These are phyloP conservation scores for Drosophila nigricruria DNA, from an alignment of 2,888 invertebrate genomes.

Conservation along the genomic window DNA sequence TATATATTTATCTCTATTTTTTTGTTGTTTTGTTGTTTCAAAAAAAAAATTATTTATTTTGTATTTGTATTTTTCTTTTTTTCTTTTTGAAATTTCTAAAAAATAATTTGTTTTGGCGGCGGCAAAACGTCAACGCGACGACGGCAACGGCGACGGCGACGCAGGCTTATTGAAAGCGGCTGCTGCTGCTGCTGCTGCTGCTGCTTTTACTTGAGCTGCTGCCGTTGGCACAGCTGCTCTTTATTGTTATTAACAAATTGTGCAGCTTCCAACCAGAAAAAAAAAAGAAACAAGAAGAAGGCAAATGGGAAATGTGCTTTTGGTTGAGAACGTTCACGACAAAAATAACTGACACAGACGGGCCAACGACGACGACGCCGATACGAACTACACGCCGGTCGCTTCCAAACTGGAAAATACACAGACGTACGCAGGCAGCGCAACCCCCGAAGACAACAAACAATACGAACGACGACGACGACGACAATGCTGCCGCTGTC, in stretches of 20 bases:
- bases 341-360: slow-evolving; percentile 47
- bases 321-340: slow-evolving; percentile 42
- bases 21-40: background rate
- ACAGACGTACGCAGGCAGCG: slow-evolving; percentile 79
- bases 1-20: background rate
- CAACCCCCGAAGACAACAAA: slow-evolving; percentile 62
- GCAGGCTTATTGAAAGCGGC: background rate
- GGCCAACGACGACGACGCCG: slow-evolving; percentile 75
- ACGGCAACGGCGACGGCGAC: slow-evolving; percentile 27
- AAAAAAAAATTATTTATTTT: background rate
- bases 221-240: slow-evolving; percentile 6
- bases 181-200: slow-evolving; percentile 12
- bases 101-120: slow-evolving; percentile 67
- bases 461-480: slow-evolving; percentile 22
- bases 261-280: slow-evolving; percentile 19
- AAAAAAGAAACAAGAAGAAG: no score
- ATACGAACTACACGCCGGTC: slow-evolving; percentile 86
- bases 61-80: background rate
- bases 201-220: slow-evolving; percentile 1
- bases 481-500: slow-evolving; percentile 1
- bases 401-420: slow-evolving; percentile 85
- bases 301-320: background rate
- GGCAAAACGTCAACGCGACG: slow-evolving; percentile 66
- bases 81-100: slow-evolving; percentile 8
- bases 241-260: slow-evolving; percentile 22